A percentile compares a stretch with the other conserved stretches of the same genome.
Conservation (phyloP, 2,888 invertebrate species). For the Rosalia funebris region DNA sequence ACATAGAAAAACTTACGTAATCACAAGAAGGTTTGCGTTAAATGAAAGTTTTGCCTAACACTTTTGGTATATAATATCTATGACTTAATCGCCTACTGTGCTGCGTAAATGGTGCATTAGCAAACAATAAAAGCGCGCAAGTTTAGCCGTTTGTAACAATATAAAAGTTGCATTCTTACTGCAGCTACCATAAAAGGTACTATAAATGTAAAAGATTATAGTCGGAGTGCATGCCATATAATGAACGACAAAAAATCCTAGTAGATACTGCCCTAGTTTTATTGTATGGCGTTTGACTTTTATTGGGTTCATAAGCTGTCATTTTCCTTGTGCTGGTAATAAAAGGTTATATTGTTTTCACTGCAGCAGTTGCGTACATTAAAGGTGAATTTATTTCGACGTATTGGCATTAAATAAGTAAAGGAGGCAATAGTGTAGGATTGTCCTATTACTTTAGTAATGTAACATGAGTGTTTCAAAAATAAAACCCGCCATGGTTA, state of each 20-base stretch:
- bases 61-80: neutral
- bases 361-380: too few species aligned
- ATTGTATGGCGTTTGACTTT: neutral
- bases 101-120: slow-evolving; percentile 6
- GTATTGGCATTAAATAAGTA: too few species aligned
- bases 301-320: neutral
- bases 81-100: neutral
- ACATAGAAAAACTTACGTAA: too few species aligned
- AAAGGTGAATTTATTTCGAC: too few species aligned
- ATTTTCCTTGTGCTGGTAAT: neutral
- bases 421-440: too few species aligned
- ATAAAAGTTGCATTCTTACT: slow-evolving; percentile 18
- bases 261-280: neutral
- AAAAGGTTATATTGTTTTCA: neutral
- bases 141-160: slow-evolving; percentile 14
- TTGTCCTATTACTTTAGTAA: too few species aligned
- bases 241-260: neutral
- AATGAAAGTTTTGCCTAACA: neutral
- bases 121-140: slow-evolving; percentile 15
- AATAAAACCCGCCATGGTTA: too few species aligned
- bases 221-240: slow-evolving; percentile 3
- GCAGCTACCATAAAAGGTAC: neutral
- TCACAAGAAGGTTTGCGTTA: neutral
- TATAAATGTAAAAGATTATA: slow-evolving; percentile 6
- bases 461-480: too few species aligned